Evolutionary conservation across 1,140 invertebrate species (phyloP), one percentile per base, ranked within the genome.

Genomic region (Stenopsyche tienmushanensis): DNA sequence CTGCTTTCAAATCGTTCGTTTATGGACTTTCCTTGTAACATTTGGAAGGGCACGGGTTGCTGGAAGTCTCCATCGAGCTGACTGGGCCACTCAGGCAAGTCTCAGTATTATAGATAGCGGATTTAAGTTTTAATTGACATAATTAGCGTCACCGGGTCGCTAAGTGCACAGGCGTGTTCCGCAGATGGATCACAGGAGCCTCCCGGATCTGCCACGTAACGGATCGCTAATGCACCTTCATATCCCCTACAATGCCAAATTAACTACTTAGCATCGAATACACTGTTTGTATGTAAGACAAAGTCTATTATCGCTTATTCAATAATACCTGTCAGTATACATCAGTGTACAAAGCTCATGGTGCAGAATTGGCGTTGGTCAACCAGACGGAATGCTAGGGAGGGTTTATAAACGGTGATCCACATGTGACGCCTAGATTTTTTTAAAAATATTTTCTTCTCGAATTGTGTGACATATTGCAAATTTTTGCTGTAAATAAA

Each of bases 121-220:
- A 60, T 60, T 60, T 47, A 60, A 60, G 57, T 60, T 60, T 60
- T 60, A 60, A 60, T 60, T 60, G 57, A 60, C 57, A 49, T 60
- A 60, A 60, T 60, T 60, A 60, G 57, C 57, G 57, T 24, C 42
- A 60, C 42, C 42, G 57, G 57, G 57, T 60, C 57, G 57, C 57
- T 60, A 60, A 60, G 57, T 60, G 57, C 57, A 60, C 57, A 60
- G 57, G 57, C 57, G 57, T 60, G 57, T 60, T 60, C 57, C 42
- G 57, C 57, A 60, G 57, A 45, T 47, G 57, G 57, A 60, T 60
- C 57, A 45, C 55, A 45, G 39, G 55, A 55, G 29, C 26, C 20
- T 55, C 23, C 25, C 47, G 50, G 7, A n/a, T 42, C 18, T 7
- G 20, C 54, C 39, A 25, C 26, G 10, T 47, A 47, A 18, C 44